These are phyloP conservation scores for Astreopora myriophthalma DNA, from an alignment of 64 coral and sea anemone genomes.

Conservation along the genomic window DNA sequence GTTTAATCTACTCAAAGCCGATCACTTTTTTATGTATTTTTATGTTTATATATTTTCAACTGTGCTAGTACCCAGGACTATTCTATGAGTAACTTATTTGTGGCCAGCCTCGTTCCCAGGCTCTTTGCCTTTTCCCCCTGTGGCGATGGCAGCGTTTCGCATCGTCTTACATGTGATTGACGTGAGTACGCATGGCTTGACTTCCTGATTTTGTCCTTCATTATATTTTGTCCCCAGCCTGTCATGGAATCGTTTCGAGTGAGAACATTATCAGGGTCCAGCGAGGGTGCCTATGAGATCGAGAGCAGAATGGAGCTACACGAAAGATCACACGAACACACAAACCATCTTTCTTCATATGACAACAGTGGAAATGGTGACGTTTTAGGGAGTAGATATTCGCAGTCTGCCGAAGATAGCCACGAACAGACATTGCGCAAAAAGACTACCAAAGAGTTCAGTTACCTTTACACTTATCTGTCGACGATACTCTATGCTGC, in stretches of 20 bases:
- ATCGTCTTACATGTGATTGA: too few species aligned
- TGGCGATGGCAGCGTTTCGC: too few species aligned
- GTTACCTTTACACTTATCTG: constrained; percentile 5
- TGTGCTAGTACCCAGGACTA: not conserved
- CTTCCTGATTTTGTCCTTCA: too few species aligned
- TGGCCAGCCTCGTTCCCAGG: too few species aligned
- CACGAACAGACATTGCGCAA: not conserved
- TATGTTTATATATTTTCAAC: not conserved
- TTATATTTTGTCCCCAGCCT: not conserved
- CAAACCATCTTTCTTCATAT: not conserved
- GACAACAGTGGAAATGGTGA: not conserved
- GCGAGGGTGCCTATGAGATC: not conserved
- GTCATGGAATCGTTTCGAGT: not conserved
- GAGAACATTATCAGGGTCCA: not conserved
- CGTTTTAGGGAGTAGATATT: not conserved
- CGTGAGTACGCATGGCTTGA: too few species aligned
- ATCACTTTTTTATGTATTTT: too few species aligned
- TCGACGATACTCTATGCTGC: not conserved
- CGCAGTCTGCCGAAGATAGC: not conserved
- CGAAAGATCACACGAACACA: not conserved
- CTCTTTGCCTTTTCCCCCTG: too few species aligned
- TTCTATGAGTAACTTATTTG: not conserved
- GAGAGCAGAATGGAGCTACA: not conserved
- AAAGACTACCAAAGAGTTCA: not conserved
- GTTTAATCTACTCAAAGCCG: too few species aligned